Base-by-base conservation (phyloP, 2,888 invertebrate species). In the Ormyrus nitidulus region DNA sequence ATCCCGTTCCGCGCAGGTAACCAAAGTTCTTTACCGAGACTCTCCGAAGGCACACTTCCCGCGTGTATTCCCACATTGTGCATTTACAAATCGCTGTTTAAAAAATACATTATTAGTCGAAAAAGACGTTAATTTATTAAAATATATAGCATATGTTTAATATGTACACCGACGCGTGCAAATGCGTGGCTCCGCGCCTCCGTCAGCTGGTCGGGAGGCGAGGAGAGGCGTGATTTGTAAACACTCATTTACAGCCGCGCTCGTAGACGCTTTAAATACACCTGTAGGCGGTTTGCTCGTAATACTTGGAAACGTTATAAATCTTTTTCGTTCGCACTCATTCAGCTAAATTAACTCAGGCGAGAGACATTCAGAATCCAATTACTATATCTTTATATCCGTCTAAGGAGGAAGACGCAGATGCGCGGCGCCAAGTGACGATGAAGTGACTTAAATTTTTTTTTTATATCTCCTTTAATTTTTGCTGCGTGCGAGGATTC, bases 101-200 rank as follows among this genome's bases (percentile, higher is more conserved):
- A 81, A 83, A 83, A 82, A 83, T 81, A 84, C 82, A 80, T 82
- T 83, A 65, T 44, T 58, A 56, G 58, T 74, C 84, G 85, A 87
- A 88, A 88, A 86, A 87, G 86, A 87, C 85, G 86, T 87, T 84
- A 80, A 86, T 85, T 84, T 85, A 84, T 84, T 84, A 84, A 83
- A 85, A 85, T 85, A 83, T 83, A 83, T 83, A 73, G 34, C 76
- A 82, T 85, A 82, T 84, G 74, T 85, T 80, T 83, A 81, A 69
- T 80, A 59, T 83, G 75, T 85, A 49, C 74, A 80, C 74, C 70
- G 77, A 76, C 74, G 51, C 10, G 48, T 49, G 46, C 54, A 66
- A 2, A 56, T 9, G 19, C 34, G 68, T 59, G 62, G 34, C 34
- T 59, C 19, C 75, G 61, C 46, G 46, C 53, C 44, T 54, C 54